These are phyloP conservation scores for Endomychus coccineus DNA, from an alignment of 2,888 invertebrate species.

Conservation along the genomic window DNA sequence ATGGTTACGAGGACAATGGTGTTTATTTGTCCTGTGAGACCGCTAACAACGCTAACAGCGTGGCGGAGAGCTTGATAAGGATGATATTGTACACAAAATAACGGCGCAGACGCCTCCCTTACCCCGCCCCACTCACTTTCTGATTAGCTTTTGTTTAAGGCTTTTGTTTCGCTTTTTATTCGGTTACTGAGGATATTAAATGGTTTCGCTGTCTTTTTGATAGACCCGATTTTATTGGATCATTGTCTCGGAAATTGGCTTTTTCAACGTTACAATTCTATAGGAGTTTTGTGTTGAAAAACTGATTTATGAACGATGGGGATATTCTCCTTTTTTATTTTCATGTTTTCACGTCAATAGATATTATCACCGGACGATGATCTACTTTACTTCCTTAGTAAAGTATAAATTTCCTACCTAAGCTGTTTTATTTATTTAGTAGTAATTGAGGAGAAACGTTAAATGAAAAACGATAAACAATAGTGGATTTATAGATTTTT, in stretches of 20 bases:
- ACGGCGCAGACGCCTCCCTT: constrained; percentile 23
- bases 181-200: constrained; percentile 24
- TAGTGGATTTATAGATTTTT: too few relatives aligned
- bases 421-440: too few relatives aligned
- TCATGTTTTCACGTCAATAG: too few relatives aligned
- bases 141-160: constrained; percentile 32
- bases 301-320: too few relatives aligned
- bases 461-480: too few relatives aligned
- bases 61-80: constrained; percentile 44
- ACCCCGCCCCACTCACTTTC: constrained; percentile 17
- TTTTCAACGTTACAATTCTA: too few relatives aligned
- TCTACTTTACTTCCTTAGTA: too few relatives aligned
- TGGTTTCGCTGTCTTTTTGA: constrained; percentile 27
- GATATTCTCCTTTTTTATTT: too few relatives aligned
- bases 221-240: constrained; percentile 21
- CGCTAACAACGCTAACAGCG: constrained; percentile 47
- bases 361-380: too few relatives aligned
- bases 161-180: constrained; percentile 9
- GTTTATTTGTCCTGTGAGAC: constrained; percentile 48
- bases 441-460: too few relatives aligned
- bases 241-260: constrained; percentile 23
- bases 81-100: constrained; percentile 44
- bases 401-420: too few relatives aligned
- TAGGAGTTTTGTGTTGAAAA: too few relatives aligned
- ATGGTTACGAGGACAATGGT: constrained; percentile 47